phyloP scores from a whole-genome alignment of 2,797 vertebrate genomes.

The Percopsis omiscomaycus region DNA sequence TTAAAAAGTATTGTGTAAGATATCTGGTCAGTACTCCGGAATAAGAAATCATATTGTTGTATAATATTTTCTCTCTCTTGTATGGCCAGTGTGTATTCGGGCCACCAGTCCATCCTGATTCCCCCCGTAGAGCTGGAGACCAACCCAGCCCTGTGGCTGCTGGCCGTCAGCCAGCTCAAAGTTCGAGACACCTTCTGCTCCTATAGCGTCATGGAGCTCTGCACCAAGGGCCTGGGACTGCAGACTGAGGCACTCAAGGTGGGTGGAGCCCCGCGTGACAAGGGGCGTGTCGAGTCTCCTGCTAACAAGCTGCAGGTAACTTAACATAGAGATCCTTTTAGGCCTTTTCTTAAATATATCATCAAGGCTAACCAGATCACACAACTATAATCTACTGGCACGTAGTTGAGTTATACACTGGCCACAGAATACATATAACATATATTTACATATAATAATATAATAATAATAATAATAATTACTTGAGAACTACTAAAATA shows the following conservation, averaged over 20 bases:
- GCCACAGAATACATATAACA: no score
- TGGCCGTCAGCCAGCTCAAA: conserved; percentile 97
- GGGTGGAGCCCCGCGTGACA: conserved; percentile 1
- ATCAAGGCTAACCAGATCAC: no score
- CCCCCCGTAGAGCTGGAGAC: conserved; percentile 96
- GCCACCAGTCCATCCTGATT: conserved; percentile 98
- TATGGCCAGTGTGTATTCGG: conserved; percentile 90
- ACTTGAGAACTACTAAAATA: no score
- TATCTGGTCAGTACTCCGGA: background rate
- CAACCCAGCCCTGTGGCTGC: conserved; percentile 95
- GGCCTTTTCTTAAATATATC: no score
- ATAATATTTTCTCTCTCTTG: background rate
- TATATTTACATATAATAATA: no score
- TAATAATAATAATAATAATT: no score
- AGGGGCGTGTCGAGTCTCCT: background rate
- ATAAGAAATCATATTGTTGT: background rate
- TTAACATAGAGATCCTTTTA: no score
- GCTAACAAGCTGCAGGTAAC: background rate
- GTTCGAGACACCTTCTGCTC: conserved; percentile 98
- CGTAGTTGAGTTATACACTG: no score
- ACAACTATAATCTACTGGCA: no score
- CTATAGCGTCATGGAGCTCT: conserved; percentile 98
- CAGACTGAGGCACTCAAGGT: conserved; percentile 98
- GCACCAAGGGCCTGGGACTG: conserved; percentile 96
- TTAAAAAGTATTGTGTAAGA: no score